Conservation (phyloP, 2,888 invertebrate species). For the Drosophila suboccidentalis region DNA sequence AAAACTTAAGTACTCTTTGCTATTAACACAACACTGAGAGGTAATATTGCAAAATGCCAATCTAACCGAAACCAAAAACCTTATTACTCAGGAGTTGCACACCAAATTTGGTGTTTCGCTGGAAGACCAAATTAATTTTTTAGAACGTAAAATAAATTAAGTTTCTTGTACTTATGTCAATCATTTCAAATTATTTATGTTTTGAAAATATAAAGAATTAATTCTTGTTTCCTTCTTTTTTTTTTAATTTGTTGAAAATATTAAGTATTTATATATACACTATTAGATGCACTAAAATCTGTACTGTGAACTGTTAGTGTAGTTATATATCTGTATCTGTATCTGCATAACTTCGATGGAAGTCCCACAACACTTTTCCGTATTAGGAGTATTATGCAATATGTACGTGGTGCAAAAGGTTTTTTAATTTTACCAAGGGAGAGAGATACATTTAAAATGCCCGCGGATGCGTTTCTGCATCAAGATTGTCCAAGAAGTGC, state of each 20-base stretch:
- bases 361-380: conserved; percentile 3
- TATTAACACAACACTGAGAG: background rate
- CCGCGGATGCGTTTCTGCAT: conserved; percentile 77
- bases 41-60: background rate
- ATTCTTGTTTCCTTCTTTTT: conserved; percentile 1
- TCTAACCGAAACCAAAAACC: background rate
- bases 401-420: conserved; percentile 13
- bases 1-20: background rate
- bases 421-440: conserved; percentile 17
- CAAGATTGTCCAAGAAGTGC: conserved; percentile 74
- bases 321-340: background rate
- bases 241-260: background rate
- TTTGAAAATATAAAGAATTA: background rate
- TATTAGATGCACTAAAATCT: background rate
- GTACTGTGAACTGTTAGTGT: background rate
- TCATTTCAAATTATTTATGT: no score
- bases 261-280: background rate
- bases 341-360: background rate
- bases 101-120: no score
- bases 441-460: conserved; percentile 41
- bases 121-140: no score
- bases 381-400: conserved; percentile 24
- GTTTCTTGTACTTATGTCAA: no score
- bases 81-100: no score
- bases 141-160: background rate